These are phyloP conservation scores for Clostera curtula DNA, from an alignment of 2,888 invertebrate genomes.

Conservation along the genomic window DNA sequence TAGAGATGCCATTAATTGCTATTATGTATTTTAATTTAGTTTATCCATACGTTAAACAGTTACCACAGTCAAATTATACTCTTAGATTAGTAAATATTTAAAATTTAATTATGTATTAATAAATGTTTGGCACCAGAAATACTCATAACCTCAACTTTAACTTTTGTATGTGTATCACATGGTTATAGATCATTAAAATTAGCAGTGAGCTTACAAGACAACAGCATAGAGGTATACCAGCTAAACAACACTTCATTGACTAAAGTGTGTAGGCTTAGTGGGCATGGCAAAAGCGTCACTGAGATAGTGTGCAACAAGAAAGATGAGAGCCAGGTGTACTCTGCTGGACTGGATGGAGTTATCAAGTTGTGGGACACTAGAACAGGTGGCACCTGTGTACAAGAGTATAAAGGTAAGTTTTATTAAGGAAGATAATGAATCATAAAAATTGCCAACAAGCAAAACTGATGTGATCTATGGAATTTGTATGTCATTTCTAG, in stretches of 20 bases:
- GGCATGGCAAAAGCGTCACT: conserved; percentile 61
- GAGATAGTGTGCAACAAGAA: conserved; percentile 75
- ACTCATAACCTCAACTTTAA: no score
- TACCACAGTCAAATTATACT: no score
- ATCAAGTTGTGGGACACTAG: conserved; percentile 79
- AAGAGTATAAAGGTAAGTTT: conserved; percentile 48
- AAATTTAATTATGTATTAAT: no score
- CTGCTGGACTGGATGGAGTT: conserved; percentile 71
- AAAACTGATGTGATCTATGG: neutral
- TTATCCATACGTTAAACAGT: no score
- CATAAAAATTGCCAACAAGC: neutral
- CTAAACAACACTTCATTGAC: conserved; percentile 39
- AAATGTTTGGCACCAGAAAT: no score
- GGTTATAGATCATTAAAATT: conserved; percentile 47
- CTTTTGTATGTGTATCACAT: conserved; percentile 1
- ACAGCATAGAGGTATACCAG: conserved; percentile 56
- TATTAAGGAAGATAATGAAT: neutral
- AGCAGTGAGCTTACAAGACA: conserved; percentile 45
- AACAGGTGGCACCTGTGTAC: conserved; percentile 51
- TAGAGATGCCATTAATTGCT: no score
- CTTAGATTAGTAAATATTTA: no score
- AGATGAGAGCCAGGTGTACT: conserved; percentile 75
- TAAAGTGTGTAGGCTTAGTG: conserved; percentile 52
- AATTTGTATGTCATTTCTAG: conserved; percentile 23
- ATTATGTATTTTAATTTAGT: no score